Percentiles rank a stretch among this genome's conserved stretches.
phyloP scores from a whole-genome alignment of 2,888 invertebrate species.

The Alloscopus bannaensis region DNA sequence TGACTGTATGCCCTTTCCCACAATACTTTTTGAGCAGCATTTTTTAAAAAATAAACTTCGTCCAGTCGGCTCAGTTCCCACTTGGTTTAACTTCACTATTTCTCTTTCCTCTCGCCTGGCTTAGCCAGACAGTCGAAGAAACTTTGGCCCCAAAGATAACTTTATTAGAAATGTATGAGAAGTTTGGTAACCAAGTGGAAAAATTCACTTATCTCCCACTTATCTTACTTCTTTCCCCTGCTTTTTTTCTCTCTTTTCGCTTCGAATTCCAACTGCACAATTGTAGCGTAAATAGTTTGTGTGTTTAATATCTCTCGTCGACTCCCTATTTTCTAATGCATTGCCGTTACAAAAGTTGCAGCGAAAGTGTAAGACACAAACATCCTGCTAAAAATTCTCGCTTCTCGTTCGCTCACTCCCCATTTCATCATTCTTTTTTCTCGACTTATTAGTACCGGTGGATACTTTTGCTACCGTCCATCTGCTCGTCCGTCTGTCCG shows the following conservation, averaged over 20 bases:
- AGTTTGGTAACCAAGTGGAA: conserved; percentile 60
- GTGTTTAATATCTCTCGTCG: conserved; percentile 8
- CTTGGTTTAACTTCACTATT: background rate
- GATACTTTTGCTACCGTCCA: background rate
- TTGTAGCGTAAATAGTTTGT: conserved; percentile 24
- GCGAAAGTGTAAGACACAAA: background rate
- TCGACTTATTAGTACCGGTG: background rate
- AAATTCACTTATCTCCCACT: conserved; percentile 61
- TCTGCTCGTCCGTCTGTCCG: background rate
- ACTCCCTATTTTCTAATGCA: conserved; percentile 20
- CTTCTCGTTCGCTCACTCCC: background rate
- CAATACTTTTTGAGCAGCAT: no score
- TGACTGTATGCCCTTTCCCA: no score
- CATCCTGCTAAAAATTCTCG: background rate
- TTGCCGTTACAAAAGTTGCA: background rate
- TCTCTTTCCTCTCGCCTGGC: background rate
- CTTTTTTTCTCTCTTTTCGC: no score
- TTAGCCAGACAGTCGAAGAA: conserved; percentile 7
- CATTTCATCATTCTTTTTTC: background rate
- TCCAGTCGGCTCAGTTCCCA: conserved; percentile 1
- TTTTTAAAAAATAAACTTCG: no score
- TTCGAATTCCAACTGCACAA: no score
- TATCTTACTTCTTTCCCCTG: conserved; percentile 42
- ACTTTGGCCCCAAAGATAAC: conserved; percentile 45
- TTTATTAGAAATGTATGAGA: conserved; percentile 60